Evolutionary conservation across 2,888 invertebrate species (phyloP).

Genomic region (Cephonodes hylas): DNA sequence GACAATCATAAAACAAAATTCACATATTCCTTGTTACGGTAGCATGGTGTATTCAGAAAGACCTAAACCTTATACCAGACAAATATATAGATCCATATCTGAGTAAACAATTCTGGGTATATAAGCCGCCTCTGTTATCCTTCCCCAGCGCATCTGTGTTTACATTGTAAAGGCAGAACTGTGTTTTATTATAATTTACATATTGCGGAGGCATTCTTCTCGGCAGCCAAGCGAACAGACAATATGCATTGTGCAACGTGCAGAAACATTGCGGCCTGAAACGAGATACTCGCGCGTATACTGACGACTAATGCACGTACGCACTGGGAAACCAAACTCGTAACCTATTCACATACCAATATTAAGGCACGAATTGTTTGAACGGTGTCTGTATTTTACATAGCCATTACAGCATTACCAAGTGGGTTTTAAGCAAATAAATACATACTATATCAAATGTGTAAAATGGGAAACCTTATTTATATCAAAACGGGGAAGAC

Average conservation of each 20-base stretch:
- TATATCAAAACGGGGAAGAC: no score
- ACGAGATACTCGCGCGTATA: constrained; percentile 46
- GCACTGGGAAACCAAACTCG: not conserved
- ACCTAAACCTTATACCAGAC: not conserved
- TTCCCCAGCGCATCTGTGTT: constrained; percentile 38
- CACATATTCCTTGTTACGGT: no score
- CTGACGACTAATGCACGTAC: not conserved
- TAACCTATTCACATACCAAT: not conserved
- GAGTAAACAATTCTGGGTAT: not conserved
- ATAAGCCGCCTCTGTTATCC: constrained; percentile 14
- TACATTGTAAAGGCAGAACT: constrained; percentile 52
- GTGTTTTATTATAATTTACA: constrained; percentile 50
- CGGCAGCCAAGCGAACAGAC: constrained; percentile 53
- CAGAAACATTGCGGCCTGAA: constrained; percentile 48
- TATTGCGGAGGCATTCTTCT: constrained; percentile 57
- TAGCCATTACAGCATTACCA: no score
- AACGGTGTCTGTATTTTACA: no score
- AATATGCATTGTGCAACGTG: constrained; percentile 69
- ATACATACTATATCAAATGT: no score
- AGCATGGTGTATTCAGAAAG: not conserved
- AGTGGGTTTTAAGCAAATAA: no score
- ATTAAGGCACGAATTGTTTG: no score
- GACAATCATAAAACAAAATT: no score
- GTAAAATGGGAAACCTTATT: no score
- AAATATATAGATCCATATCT: not conserved